phyloP scores from a whole-genome alignment of 1,140 invertebrate genomes.

The Hyposmocoma kahamanoa region DNA sequence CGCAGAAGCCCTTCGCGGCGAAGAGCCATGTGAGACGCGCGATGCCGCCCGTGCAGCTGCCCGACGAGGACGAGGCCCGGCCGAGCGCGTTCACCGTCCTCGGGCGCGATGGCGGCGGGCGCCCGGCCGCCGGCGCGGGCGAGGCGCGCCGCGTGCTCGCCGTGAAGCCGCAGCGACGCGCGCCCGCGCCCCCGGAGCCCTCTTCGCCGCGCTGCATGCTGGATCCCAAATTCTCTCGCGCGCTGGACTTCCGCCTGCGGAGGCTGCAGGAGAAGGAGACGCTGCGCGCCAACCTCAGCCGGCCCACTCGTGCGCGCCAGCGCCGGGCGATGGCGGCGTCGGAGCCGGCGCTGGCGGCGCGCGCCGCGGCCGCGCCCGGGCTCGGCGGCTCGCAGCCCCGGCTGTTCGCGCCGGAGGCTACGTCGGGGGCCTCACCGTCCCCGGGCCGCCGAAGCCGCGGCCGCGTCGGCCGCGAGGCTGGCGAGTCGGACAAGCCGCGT shows the following conservation, averaged over 20 bases:
- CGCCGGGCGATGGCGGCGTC: neutral
- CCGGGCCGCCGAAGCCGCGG: too few relatives aligned
- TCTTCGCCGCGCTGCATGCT: slow-evolving; percentile 42
- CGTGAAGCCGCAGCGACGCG: slow-evolving; percentile 46
- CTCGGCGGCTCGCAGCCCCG: neutral
- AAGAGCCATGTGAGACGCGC: slow-evolving; percentile 23
- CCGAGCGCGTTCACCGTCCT: slow-evolving; percentile 70
- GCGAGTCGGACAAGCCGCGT: slow-evolving; percentile 60
- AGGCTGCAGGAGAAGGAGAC: slow-evolving; percentile 76
- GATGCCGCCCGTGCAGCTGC: slow-evolving; percentile 48
- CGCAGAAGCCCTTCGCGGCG: neutral
- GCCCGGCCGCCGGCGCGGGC: slow-evolving; percentile 6
- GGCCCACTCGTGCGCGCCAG: slow-evolving; percentile 31
- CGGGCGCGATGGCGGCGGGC: slow-evolving; percentile 44
- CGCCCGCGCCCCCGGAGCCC: slow-evolving; percentile 21
- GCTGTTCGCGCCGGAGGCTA: neutral
- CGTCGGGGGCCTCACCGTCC: too few relatives aligned
- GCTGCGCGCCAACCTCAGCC: slow-evolving; percentile 49
- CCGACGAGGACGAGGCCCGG: slow-evolving; percentile 43
- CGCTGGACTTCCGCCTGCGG: slow-evolving; percentile 77
- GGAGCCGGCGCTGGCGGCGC: neutral
- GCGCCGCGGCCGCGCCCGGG: neutral
- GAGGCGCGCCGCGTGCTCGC: slow-evolving; percentile 34
- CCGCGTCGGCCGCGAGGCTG: slow-evolving; percentile 11
- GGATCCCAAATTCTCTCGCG: slow-evolving; percentile 76